Conservation (phyloP, 2,888 invertebrate species). For the Drosophila niveifrons region DNA sequence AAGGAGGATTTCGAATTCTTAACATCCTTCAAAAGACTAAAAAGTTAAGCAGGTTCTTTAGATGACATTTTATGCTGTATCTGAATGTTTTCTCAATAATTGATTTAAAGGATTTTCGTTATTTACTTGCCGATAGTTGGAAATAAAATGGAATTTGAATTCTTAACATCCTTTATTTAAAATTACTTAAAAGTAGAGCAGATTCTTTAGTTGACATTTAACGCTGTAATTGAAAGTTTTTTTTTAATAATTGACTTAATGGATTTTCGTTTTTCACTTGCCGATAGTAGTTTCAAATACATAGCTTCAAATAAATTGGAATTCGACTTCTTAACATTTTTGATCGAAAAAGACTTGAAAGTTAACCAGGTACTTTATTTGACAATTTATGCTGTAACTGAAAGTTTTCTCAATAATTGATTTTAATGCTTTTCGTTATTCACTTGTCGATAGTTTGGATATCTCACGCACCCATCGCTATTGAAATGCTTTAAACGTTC, state of each 20-base stretch:
- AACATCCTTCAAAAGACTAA: neutral
- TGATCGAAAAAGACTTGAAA: neutral
- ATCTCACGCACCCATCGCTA: slow-evolving; percentile 1
- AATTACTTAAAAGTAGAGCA: neutral
- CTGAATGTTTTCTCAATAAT: neutral
- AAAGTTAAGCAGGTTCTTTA: neutral
- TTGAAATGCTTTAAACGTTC: too few species aligned
- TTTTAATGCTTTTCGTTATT: neutral
- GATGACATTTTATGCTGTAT: neutral
- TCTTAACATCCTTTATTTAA: neutral
- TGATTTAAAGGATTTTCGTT: too few species aligned
- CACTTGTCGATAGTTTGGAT: neutral
- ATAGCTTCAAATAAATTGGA: neutral
- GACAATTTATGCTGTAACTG: neutral
- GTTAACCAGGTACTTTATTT: neutral
- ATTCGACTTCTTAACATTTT: neutral
- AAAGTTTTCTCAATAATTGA: neutral
- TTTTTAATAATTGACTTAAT: neutral
- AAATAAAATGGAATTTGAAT: neutral
- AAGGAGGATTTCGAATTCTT: neutral
- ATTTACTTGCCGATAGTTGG: neutral
- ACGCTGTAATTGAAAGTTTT: neutral
- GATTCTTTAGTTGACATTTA: neutral
- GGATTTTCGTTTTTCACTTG: too few species aligned
- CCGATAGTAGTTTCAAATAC: neutral